These are phyloP conservation scores for Tenualosa thibaudeaui DNA, from an alignment of 2,797 vertebrate genomes.

Conservation along the genomic window DNA sequence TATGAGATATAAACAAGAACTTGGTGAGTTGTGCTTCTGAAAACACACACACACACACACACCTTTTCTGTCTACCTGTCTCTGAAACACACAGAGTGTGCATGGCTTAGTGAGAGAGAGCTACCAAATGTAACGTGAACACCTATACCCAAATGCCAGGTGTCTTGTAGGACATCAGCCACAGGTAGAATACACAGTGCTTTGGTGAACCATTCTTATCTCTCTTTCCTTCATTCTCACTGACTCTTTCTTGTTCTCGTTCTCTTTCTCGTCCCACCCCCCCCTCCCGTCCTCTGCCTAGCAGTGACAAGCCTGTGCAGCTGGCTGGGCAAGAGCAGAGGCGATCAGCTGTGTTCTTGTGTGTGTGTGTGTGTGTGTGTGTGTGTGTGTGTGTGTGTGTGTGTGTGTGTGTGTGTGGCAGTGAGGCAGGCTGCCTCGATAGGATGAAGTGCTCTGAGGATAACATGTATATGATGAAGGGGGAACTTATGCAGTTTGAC, in stretches of 20 bases:
- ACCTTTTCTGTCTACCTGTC: background rate
- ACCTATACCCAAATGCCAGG: background rate
- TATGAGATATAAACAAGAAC: no score
- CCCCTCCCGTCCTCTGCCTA: background rate
- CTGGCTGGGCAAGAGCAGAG: background rate
- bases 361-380: background rate
- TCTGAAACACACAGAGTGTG: background rate
- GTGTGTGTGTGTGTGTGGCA: background rate
- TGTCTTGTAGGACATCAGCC: background rate
- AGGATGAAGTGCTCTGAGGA: background rate
- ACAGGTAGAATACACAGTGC: background rate
- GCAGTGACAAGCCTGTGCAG: background rate
- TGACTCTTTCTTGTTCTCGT: background rate
- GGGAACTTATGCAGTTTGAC: background rate
- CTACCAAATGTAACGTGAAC: background rate
- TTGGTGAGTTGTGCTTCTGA: background rate
- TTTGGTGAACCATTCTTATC: background rate
- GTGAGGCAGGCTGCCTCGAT: background rate
- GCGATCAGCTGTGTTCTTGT: background rate
- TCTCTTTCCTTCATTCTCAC: background rate
- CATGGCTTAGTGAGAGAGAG: background rate
- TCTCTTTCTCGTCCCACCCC: background rate
- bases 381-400: background rate
- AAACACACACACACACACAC: background rate
- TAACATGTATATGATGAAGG: constrained; percentile 19